A percentile compares a stretch with the other conserved stretches of the same genome.
Evolutionary conservation across 1,140 invertebrate genomes (phyloP).

Genomic region (Drosophila bifasciata): DNA sequence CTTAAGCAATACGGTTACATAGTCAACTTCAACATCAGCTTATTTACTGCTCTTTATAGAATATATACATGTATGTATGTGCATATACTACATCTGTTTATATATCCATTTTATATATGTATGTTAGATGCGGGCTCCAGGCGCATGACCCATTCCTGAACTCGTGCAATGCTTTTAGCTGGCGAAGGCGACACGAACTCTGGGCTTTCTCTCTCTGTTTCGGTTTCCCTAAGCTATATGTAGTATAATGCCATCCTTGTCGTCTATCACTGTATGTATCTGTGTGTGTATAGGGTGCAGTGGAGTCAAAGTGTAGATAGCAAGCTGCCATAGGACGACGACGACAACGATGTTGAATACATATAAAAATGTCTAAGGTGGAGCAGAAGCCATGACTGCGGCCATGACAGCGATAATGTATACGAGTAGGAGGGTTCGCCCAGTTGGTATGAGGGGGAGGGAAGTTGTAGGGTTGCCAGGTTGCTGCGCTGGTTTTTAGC

Average conservation of each 20-base stretch:
- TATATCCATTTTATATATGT: slow-evolving; percentile 49
- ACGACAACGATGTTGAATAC: slow-evolving; percentile 74
- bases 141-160: slow-evolving; percentile 83
- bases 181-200: slow-evolving; percentile 70
- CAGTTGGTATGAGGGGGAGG: not conserved
- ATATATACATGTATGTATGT: slow-evolving; percentile 31
- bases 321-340: slow-evolving; percentile 77
- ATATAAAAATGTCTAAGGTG: slow-evolving; percentile 80
- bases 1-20: slow-evolving; percentile 44
- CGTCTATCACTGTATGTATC: slow-evolving; percentile 33
- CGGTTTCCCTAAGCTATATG: slow-evolving; percentile 65
- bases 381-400: slow-evolving; percentile 83
- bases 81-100: slow-evolving; percentile 41
- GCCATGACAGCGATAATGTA: slow-evolving; percentile 82
- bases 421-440: slow-evolving; percentile 38
- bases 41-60: slow-evolving; percentile 53
- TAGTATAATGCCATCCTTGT: slow-evolving; percentile 62
- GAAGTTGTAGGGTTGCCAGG: slow-evolving; percentile 67
- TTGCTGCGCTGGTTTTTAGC: slow-evolving; percentile 11
- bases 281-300: slow-evolving; percentile 45
- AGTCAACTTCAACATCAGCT: slow-evolving; percentile 9
- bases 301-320: slow-evolving; percentile 80
- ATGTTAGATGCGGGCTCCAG: slow-evolving; percentile 59
- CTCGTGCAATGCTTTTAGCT: slow-evolving; percentile 59
- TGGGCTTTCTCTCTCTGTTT: slow-evolving; percentile 58